Evolutionary conservation across 2,888 invertebrate species (phyloP), one percentile per base, ranked within the genome.

Genomic region (Rhagophthalmus giganteus): DNA sequence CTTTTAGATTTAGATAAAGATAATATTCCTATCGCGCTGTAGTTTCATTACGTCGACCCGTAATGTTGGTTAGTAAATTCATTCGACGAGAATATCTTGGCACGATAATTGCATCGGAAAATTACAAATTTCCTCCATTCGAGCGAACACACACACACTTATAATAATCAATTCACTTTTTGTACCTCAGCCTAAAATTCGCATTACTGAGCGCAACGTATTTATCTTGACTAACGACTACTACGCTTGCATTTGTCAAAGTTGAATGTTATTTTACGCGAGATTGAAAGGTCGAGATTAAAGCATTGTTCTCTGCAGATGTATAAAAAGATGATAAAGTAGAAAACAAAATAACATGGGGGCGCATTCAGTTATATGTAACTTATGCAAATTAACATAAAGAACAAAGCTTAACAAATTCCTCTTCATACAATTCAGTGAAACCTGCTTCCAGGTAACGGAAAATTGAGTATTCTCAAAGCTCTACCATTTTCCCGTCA

Each of bases 381-480:
- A 31, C 44, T 38, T 38, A 38, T 32, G 24, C 38, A 56, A 49
- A 57, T 52, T 52, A 52, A 50, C 44, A 49, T 48, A 57, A 58
- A 53, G 57, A 59, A 53, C 57, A 60, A 59, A 46, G 47, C 39
- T 14, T 10, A 54, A 51, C 34, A 49, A 49, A 49, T 41, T 40
- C 30, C 41, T 35, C 40, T 46, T 32, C 40, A 25, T 31, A 27
- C 39, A 33, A 31, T 35, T 33, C 35, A 39, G 30, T 9, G 46
- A 37, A 45, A 47, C 40, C 46, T 41, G 38, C 33, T 48, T 40
- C 16, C 55, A 56, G 59, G 54, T 54, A 59, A 49, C 46, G 40
- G 45, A 54, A 53, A 57, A 51, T 56, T 50, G 49, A 54, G 54
- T 54, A 59, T 58, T 50, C 48, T 53, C 50, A 54, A 48, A 54